These are phyloP conservation scores for Pristiophorus japonicus DNA, from an alignment of 2,113 vertebrate genomes.

Conservation along the genomic window DNA sequence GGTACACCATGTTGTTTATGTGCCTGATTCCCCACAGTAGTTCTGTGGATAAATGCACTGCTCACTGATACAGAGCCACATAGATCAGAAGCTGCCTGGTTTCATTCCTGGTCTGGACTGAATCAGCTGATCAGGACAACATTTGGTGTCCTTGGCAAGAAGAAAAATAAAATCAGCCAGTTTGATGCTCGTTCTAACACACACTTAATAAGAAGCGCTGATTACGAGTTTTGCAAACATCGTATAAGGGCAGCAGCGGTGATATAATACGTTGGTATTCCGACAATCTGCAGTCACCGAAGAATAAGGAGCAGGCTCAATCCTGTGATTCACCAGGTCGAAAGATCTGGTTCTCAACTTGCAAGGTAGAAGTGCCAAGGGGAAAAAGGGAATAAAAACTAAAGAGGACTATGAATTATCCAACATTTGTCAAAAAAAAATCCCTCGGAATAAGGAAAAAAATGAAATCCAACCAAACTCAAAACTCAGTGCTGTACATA, in stretches of 20 bases:
- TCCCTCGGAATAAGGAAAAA: not conserved
- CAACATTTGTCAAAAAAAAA: not conserved
- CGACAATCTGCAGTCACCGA: not conserved
- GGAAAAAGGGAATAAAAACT: too few relatives aligned
- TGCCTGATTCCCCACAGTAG: not conserved
- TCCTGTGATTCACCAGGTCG: not conserved
- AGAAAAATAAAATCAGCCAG: slow-evolving; percentile 4
- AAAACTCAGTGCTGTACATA: not conserved
- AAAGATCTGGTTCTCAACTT: not conserved
- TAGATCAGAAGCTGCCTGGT: not conserved
- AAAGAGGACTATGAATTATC: not conserved
- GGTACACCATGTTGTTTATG: not conserved
- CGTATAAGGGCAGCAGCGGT: not conserved
- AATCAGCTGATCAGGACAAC: not conserved
- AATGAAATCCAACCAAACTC: not conserved
- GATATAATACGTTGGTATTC: not conserved
- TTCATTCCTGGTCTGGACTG: not conserved
- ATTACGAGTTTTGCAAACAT: not conserved
- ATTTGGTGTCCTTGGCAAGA: not conserved
- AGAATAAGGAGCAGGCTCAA: not conserved
- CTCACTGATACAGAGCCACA: not conserved
- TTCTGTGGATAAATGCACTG: not conserved
- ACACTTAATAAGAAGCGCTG: not conserved
- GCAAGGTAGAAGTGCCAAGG: not conserved
- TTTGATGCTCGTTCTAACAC: not conserved